Evolutionary conservation across 2,888 invertebrate genomes (phyloP).

Genomic region (Tethea ocularis): DNA sequence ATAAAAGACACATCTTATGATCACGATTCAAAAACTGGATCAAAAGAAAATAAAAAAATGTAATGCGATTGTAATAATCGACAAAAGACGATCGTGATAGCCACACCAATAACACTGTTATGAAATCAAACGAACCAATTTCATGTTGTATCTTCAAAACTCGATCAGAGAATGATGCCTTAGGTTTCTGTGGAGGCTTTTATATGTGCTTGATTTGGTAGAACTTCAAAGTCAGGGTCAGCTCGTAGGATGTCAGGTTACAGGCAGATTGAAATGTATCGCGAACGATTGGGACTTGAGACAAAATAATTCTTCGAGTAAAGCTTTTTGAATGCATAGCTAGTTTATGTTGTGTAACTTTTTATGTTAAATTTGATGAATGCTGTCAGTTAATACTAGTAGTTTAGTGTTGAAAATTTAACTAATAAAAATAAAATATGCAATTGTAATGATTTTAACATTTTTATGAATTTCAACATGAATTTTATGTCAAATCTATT

Average conservation of each 20-base stretch:
- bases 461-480: not conserved
- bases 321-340: not conserved
- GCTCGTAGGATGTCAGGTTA: constrained; percentile 14
- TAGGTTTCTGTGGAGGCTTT: constrained; percentile 48
- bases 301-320: not conserved
- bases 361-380: not conserved
- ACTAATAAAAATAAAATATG: not conserved
- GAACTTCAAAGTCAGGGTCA: constrained; percentile 66
- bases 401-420: not conserved
- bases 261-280: not conserved
- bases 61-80: not conserved
- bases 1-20: constrained; percentile 9
- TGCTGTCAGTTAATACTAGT: not conserved
- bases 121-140: constrained; percentile 63
- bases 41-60: not conserved
- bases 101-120: not conserved
- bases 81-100: constrained; percentile 1
- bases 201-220: constrained; percentile 57
- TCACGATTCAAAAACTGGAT: not conserved
- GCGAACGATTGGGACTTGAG: not conserved
- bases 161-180: constrained; percentile 62
- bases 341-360: constrained; percentile 1
- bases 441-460: not conserved
- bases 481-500: not conserved
- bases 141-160: constrained; percentile 62